These are phyloP conservation scores for Chrysomela aeneicollis DNA, from an alignment of 2,888 invertebrate species.

Conservation along the genomic window DNA sequence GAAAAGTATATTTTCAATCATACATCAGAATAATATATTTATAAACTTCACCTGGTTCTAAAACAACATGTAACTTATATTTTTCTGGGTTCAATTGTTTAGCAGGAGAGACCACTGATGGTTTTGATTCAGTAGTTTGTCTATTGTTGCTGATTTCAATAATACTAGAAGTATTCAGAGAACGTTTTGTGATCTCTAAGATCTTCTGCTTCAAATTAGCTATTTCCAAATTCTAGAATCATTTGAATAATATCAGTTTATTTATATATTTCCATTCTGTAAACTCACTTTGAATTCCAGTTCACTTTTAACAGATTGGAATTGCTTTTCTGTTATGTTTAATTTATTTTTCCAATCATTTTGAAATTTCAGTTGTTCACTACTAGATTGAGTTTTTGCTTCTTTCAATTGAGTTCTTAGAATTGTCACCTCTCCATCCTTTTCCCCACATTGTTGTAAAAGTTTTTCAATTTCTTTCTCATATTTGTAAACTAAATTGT, in stretches of 20 bases:
- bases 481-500: conserved; percentile 28
- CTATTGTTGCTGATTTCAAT: conserved; percentile 17
- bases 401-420: conserved; percentile 65
- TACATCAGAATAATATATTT: background rate
- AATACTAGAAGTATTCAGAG: conserved; percentile 26
- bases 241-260: background rate
- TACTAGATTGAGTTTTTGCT: conserved; percentile 61
- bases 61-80: conserved; percentile 28
- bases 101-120: background rate
- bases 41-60: conserved; percentile 33
- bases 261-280: background rate
- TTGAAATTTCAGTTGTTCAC: conserved; percentile 60
- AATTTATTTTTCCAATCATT: conserved; percentile 66
- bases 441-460: conserved; percentile 64
- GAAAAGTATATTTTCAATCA: conserved; percentile 22
- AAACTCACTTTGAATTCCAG: conserved; percentile 66
- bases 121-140: conserved; percentile 4
- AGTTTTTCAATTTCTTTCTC: conserved; percentile 46
- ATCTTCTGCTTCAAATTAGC: conserved; percentile 66
- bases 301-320: conserved; percentile 63
- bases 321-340: conserved; percentile 58
- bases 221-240: conserved; percentile 67
- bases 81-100: conserved; percentile 5
- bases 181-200: conserved; percentile 41
- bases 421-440: conserved; percentile 68